phyloP scores from a whole-genome alignment of 2,797 vertebrate genomes.

The Mastacembelus armatus region DNA sequence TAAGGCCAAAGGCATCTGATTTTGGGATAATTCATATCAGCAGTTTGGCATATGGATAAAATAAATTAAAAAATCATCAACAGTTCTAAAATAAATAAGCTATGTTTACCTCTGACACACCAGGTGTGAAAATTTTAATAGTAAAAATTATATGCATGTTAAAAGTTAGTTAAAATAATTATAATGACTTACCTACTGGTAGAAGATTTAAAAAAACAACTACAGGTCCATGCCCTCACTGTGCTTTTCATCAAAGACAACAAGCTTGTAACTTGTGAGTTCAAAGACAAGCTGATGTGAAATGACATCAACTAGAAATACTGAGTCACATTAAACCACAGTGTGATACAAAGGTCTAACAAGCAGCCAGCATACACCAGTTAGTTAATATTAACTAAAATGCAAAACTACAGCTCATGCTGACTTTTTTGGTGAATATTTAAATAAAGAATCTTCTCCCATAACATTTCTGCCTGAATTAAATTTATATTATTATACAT shows the following conservation, averaged over 20 bases:
- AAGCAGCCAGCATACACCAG: neutral
- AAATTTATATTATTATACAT: too few species aligned
- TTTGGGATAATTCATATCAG: too few species aligned
- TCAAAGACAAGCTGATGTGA: slow-evolving; percentile 29
- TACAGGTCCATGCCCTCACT: neutral
- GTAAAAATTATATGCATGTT: neutral
- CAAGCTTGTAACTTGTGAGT: slow-evolving; percentile 1
- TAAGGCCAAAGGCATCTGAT: too few species aligned
- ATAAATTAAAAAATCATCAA: too few species aligned
- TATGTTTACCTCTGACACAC: neutral
- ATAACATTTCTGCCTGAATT: neutral
- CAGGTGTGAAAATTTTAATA: neutral
- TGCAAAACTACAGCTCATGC: slow-evolving; percentile 32
- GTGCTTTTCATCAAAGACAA: neutral
- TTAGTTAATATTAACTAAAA: slow-evolving; percentile 46
- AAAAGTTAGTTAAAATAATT: neutral
- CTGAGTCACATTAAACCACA: neutral
- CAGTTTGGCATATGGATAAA: too few species aligned
- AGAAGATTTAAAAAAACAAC: neutral
- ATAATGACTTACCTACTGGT: slow-evolving; percentile 41
- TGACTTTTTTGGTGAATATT: neutral
- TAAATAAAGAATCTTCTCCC: neutral
- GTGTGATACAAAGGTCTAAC: neutral
- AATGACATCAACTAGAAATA: neutral
- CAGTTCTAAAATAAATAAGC: neutral